Conservation (phyloP, 2,113 vertebrate species). For the Xyliphius kryptos region DNA sequence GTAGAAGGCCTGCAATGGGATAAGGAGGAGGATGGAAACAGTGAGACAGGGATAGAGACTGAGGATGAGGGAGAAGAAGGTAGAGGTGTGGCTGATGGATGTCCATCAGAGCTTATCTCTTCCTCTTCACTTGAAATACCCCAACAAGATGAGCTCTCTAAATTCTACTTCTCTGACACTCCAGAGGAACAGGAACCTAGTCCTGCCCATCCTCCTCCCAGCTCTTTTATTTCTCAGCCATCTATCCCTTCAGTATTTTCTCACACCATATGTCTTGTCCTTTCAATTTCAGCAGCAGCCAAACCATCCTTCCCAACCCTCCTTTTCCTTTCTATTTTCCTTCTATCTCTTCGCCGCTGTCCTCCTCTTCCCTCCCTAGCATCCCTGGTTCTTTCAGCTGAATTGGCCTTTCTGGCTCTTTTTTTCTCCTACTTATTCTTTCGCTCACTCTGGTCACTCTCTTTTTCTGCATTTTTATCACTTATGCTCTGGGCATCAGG, state of each 20-base stretch:
- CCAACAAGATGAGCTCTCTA: conserved; percentile 56
- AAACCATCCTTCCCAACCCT: conserved; percentile 71
- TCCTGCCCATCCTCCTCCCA: conserved; percentile 34
- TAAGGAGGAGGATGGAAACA: not conserved
- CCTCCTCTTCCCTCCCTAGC: conserved; percentile 62
- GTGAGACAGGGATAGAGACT: not conserved
- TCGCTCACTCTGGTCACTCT: conserved; percentile 72
- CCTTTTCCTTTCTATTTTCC: conserved; percentile 69
- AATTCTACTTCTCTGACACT: conserved; percentile 66
- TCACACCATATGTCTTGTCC: conserved; percentile 70
- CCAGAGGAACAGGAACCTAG: conserved; percentile 57
- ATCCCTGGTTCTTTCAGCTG: conserved; percentile 71
- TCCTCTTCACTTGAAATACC: conserved; percentile 28
- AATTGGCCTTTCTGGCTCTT: conserved; percentile 72
- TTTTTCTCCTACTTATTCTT: conserved; percentile 79
- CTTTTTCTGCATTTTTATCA: conserved; percentile 67
- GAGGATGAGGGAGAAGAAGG: conserved; percentile 59
- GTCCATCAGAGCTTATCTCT: conserved; percentile 65
- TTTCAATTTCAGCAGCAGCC: conserved; percentile 74
- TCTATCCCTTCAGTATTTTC: conserved; percentile 67
- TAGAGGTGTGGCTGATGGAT: conserved; percentile 79
- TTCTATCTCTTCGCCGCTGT: conserved; percentile 71
- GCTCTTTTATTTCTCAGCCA: conserved; percentile 44
- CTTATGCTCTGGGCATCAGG: conserved; percentile 67
- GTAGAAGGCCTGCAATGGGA: too few relatives aligned